Evolutionary conservation across 2,888 invertebrate species (phyloP).

Genomic region (Amblyteles armatorius): DNA sequence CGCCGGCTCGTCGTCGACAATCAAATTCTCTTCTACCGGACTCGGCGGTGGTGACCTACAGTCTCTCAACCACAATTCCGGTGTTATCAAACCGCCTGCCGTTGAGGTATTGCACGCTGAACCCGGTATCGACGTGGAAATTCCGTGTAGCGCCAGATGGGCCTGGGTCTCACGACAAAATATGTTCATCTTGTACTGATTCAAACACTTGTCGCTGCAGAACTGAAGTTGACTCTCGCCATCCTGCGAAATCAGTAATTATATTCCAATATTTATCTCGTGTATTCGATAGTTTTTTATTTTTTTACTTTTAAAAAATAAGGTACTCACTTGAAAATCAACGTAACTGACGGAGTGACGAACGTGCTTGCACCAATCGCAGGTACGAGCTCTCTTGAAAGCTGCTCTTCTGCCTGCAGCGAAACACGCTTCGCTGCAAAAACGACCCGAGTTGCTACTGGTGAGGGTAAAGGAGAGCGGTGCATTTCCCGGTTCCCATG

Average conservation of each 20-base stretch:
- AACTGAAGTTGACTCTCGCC: conserved; percentile 96
- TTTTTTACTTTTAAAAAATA: background rate
- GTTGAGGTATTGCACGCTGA: conserved; percentile 67
- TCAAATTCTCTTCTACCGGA: conserved; percentile 73
- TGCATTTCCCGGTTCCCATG: conserved; percentile 85
- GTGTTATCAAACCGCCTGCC: conserved; percentile 91
- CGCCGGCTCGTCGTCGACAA: conserved; percentile 70
- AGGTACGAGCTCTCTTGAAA: conserved; percentile 96
- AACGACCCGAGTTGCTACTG: conserved; percentile 85
- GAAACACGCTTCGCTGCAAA: conserved; percentile 96
- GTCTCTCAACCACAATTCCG: conserved; percentile 95
- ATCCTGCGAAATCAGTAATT: conserved; percentile 86
- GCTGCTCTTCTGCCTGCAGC: conserved; percentile 95
- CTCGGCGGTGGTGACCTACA: conserved; percentile 89
- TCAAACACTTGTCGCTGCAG: conserved; percentile 96
- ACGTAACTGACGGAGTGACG: conserved; percentile 96
- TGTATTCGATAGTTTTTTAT: background rate
- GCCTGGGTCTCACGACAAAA: conserved; percentile 97
- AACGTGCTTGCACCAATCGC: conserved; percentile 97
- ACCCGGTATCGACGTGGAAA: conserved; percentile 67
- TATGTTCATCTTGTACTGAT: conserved; percentile 98
- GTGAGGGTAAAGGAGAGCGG: conserved; percentile 80
- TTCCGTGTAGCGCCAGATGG: conserved; percentile 90
- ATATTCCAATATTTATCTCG: background rate
- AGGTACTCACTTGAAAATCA: conserved; percentile 88